Base-by-base conservation (phyloP, 2,113 vertebrate genomes). In the Channa maculata region DNA sequence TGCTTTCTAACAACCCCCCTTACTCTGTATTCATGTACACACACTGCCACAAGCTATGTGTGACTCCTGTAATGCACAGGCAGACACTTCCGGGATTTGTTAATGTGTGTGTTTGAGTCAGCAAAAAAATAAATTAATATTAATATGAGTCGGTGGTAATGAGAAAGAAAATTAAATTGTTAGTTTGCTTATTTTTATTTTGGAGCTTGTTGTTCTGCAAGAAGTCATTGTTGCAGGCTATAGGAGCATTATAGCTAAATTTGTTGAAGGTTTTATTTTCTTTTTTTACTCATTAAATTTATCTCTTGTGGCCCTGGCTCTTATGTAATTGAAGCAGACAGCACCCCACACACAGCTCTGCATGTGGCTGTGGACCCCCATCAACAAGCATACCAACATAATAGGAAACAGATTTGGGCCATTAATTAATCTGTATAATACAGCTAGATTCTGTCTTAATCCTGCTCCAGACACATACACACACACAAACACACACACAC, bases 291-390 rank as follows among this genome's bases (percentile, higher is more conserved):
- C 57, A 73, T 82, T 81, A 84, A 86, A 90, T 86, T 45, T 58
- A 84, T 90, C 62, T 75, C 69, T 84, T 4, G n/a, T 75, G 72
- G 85, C 82, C 74, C 55, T 8, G 37, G 68, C 62, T 64, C 83
- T 92, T 87, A 92, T 91, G 90, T 91, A 88, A 92, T 86, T 50
- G 45, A 65, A 75, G 78, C 68, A 73, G 67, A 84, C 83, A 59
- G 48, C 84, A 81, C 65, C 83, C 85, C 86, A 88, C 79, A 68
- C 80, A 69, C 66, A 65, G 86, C 81, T 33, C 84, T 14, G 74
- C 86, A 77, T 92, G 90, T 76, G 83, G 88, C 83, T 70, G 52
- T 73, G 38, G 71, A 65, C 75, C 80, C 75, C 67, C 82, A 72
- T 84, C 82, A 82, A 72, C 79, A 86, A 76, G 72, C 80, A 69